phyloP scores from a whole-genome alignment of 1,140 invertebrate species.

The Brachionus sp. region DNA sequence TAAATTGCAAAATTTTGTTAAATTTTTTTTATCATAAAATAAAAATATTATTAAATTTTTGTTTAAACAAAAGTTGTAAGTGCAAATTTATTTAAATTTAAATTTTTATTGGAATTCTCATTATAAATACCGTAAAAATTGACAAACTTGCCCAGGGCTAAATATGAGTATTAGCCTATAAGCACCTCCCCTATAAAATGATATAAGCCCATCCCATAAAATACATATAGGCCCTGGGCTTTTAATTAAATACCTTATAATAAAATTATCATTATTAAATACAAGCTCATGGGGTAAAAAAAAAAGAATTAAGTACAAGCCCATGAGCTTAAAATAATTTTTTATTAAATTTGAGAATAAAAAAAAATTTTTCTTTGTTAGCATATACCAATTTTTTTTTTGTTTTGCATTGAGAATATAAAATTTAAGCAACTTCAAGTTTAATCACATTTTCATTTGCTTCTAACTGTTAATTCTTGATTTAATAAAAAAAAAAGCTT shows the following conservation, averaged over 20 bases:
- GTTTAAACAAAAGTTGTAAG: too few species aligned
- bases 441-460: neutral
- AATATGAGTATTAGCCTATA: neutral
- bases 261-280: neutral
- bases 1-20: neutral
- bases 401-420: neutral
- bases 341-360: neutral
- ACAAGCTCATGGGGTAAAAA: neutral
- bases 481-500: constrained; percentile 3
- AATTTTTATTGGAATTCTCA: too few species aligned
- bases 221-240: too few species aligned
- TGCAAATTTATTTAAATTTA: too few species aligned
- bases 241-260: too few species aligned
- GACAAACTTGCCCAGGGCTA: neutral
- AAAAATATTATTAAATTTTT: too few species aligned
- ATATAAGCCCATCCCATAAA: too few species aligned
- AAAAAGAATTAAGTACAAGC: too few species aligned
- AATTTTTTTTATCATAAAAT: too few species aligned
- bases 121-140: neutral
- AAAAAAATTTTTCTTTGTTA: constrained; percentile 1
- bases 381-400: constrained; percentile 1
- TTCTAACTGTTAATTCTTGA: constrained; percentile 1
- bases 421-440: neutral
- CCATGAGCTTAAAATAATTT: neutral
- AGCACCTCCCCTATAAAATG: too few species aligned